Base-by-base conservation (phyloP, 2,888 invertebrate species). In the Drosophila cyrtoloma region DNA sequence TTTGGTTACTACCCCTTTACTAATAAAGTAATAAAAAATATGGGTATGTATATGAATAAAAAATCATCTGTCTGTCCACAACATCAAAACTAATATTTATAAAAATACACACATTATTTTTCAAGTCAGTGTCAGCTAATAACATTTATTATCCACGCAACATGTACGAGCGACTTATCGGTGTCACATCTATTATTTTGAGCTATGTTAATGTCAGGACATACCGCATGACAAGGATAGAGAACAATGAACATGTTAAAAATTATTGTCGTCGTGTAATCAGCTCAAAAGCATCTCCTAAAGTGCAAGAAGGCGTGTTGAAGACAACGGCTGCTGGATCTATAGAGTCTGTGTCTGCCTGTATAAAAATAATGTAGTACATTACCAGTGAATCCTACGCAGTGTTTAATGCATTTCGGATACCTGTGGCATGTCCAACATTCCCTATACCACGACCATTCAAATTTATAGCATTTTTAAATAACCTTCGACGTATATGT, bases 181-280 rank as follows among this genome's bases (percentile, higher is more conserved):
- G 73, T 74, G 77, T 69, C 72, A 71, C 65, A 82, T 85, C 80
- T 79, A 60, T 62, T 53, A 63, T 39, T 71, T 73, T 71, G 58
- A 86, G 66, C 53, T 61, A 78, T 83, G 77, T 70, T 71, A 52
- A 58, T 64, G 77, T 59, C 73, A 73, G 70, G 73, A 71, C 71
- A 71, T 57, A 57, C 37, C 42, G 57, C 55, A 65, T 35, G 70
- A 50, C 63, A 57, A 55, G 68, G 26, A 61, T 35, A 58, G 42
- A 37, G 59, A 69, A 81, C 77, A 79, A 79, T 75, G 55, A 71
- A 75, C 56, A 65, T 61, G 70, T 71, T 66, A 44, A 71, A 78
- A 88, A 80, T 75, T 81, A 86, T 88, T 75, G 79, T 81, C 77
- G 65, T 59, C 70, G 55, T 71, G 67, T 72, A 90, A 91, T 91